Evolutionary conservation across 2,888 invertebrate species (phyloP), one percentile per base, ranked within the genome.

Genomic region (Trisateles emortualis): DNA sequence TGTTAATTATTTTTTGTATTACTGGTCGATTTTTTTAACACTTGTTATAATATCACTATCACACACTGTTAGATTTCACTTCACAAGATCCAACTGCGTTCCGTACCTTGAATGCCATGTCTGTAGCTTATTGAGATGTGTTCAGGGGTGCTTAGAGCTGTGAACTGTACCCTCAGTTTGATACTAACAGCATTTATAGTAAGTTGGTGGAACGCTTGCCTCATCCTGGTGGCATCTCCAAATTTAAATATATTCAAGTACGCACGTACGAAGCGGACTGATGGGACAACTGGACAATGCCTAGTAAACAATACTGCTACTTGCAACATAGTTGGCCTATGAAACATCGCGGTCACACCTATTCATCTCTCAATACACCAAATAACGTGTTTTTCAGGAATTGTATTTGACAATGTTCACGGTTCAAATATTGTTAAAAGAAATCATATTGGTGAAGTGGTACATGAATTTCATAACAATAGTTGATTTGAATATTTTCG

Each of bases 221-320:
- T 87, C 90, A 92, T 89, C 90, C 92, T 83, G 85, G 85, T 80
- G 83, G 87, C 89, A 90, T 92, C 91, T 92, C 87, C 90, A 90
- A 91, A 92, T 92, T 92, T 92, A 85, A 92, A 92, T 92, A 92
- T 90, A 87, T 87, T 92, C 92, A 92, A 92, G 92, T 90, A 92
- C 92, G 89, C 92, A 92, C 92, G 92, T 92, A 91, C 88, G 58
- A 77, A 79, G 72, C 78, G 63, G 74, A 78, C 79, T 79, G 83
- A 75, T 78, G 85, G 89, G 84, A 79, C 78, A 74, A 67, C 82
- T 84, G 90, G 90, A 92, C 92, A 92, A 92, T 91, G 88, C 86
- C 88, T 79, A 79, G 81, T 79, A 81, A 85, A 92, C 90, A 91
- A 92, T 85, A 86, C 80, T 68, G 76, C 79, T 75, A 81, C 89